Evolutionary conservation across 2,888 invertebrate species (phyloP).

Genomic region (Theristus sp.): DNA sequence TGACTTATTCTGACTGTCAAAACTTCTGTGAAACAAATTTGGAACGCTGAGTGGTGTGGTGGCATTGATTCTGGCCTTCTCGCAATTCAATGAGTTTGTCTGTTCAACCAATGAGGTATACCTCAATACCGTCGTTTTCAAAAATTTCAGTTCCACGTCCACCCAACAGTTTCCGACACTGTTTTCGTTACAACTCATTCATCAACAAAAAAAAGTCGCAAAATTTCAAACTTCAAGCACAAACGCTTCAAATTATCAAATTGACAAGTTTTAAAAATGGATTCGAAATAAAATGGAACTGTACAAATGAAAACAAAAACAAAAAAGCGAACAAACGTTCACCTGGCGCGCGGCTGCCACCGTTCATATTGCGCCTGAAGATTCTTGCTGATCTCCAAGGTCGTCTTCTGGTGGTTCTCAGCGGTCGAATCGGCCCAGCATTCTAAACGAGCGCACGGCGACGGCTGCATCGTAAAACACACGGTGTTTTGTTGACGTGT

Average conservation of each 20-base stretch:
- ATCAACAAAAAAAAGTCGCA: neutral
- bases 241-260: neutral
- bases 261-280: neutral
- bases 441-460: constrained; percentile 69
- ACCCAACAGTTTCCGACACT: no score
- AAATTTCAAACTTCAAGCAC: neutral
- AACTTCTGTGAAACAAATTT: neutral
- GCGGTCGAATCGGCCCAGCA: constrained; percentile 20
- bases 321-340: neutral
- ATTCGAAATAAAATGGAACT: neutral
- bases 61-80: no score
- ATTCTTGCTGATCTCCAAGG: constrained; percentile 51
- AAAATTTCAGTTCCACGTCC: no score
- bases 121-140: no score
- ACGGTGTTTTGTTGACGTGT: no score
- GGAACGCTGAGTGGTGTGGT: no score
- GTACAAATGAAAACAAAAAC: neutral
- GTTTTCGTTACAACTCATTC: no score
- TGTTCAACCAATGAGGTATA: no score
- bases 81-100: no score
- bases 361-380: constrained; percentile 91
- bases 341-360: constrained; percentile 80
- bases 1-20: no score
- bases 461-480: constrained; percentile 34
- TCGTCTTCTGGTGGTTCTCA: constrained; percentile 38